Conservation (phyloP, 2,888 invertebrate genomes). For the Macrophya alboannulata region DNA sequence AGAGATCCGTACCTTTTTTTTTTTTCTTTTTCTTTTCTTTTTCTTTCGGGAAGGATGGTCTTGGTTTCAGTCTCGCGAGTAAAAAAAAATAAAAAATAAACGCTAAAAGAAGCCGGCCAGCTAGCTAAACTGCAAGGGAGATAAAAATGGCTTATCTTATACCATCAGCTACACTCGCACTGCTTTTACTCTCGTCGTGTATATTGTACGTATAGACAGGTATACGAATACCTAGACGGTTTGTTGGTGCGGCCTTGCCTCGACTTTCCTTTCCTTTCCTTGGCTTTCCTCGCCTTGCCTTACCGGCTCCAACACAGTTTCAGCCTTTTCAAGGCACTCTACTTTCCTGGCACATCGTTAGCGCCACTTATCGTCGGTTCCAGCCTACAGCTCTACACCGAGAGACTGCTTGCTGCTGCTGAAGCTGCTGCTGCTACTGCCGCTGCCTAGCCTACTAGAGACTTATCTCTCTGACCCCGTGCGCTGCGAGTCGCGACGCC, state of each 20-base stretch:
- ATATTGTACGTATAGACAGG: not conserved
- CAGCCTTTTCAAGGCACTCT: conserved; percentile 51
- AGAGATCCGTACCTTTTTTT: not conserved
- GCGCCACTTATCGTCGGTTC: conserved; percentile 50
- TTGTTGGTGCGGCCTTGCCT: not conserved
- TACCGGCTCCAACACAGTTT: conserved; percentile 5
- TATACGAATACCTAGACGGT: not conserved
- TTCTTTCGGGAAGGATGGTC: not conserved
- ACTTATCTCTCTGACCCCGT: conserved; percentile 24
- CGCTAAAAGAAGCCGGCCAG: not conserved
- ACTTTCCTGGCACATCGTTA: conserved; percentile 51
- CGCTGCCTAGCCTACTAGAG: not conserved
- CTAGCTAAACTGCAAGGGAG: not conserved
- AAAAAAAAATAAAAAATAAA: not conserved
- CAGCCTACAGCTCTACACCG: not conserved
- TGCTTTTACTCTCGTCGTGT: not conserved
- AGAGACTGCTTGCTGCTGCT: not conserved
- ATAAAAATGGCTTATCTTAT: conserved; percentile 49
- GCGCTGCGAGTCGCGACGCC: not conserved
- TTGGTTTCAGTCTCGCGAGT: not conserved
- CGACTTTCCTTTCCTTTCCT: not conserved
- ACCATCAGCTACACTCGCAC: conserved; percentile 29
- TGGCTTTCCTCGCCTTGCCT: conserved; percentile 6
- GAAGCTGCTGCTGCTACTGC: not conserved
- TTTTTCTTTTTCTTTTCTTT: not conserved